phyloP scores from a whole-genome alignment of 2,113 vertebrate species.

The Pholis gunnellus region DNA sequence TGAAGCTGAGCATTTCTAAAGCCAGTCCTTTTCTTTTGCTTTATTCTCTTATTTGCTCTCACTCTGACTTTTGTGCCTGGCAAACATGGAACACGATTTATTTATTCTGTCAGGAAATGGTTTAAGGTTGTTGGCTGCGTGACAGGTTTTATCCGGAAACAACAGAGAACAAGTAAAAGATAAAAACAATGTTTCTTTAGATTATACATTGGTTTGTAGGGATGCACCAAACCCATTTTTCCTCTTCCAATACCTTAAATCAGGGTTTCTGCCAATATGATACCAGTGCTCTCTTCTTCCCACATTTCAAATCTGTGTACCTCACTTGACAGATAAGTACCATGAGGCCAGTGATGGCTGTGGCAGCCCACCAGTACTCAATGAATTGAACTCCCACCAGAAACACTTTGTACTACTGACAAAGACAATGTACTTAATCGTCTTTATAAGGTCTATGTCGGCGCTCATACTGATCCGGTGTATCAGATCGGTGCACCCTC shows the following conservation, averaged over 20 bases:
- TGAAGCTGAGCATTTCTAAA: conserved; percentile 69
- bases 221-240: not conserved
- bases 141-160: conserved; percentile 32
- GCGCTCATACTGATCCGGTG: not conserved
- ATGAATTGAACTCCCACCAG: not conserved
- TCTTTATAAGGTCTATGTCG: not conserved
- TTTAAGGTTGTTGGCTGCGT: conserved; percentile 28
- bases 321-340: not conserved
- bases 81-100: conserved; percentile 53
- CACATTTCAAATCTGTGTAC: not conserved
- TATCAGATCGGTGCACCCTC: not conserved
- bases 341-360: not conserved
- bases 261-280: not conserved
- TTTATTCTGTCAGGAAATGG: conserved; percentile 41
- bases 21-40: conserved; percentile 40
- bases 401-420: not conserved
- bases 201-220: not conserved
- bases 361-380: not conserved
- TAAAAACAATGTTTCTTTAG: not conserved
- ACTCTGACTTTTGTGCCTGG: conserved; percentile 58
- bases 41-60: conserved; percentile 52
- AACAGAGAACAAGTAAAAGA: conserved; percentile 20
- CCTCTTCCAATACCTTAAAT: not conserved
- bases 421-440: not conserved
- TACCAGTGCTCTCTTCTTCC: not conserved